These are phyloP conservation scores for Natrix natrix DNA, from an alignment of 2,797 vertebrate genomes.

Conservation along the genomic window DNA sequence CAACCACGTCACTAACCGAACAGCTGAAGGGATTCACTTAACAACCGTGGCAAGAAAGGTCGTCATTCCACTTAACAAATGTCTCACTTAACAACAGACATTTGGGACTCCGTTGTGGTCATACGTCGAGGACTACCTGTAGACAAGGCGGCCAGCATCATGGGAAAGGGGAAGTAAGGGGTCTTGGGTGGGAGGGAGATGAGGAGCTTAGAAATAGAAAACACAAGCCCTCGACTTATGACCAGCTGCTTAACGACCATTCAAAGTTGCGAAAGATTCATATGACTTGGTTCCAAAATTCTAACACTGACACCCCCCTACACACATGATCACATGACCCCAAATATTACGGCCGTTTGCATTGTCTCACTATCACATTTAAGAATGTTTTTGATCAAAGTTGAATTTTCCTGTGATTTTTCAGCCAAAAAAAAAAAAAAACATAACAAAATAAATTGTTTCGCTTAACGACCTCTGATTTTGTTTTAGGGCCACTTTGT, in stretches of 20 bases:
- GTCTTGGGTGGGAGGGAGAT: background rate
- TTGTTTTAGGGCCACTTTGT: no score
- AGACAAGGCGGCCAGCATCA: background rate
- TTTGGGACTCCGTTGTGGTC: background rate
- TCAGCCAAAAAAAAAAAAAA: no score
- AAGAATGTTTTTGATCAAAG: background rate
- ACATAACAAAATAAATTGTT: no score
- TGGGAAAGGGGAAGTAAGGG: no score
- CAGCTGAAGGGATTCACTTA: no score
- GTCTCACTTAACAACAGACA: no score
- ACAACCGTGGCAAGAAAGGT: background rate
- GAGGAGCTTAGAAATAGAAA: background rate
- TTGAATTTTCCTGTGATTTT: background rate
- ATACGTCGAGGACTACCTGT: background rate
- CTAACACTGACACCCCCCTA: fast-evolving
- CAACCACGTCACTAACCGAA: background rate
- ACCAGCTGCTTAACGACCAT: background rate
- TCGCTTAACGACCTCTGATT: no score
- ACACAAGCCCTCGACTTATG: background rate
- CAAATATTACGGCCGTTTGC: background rate
- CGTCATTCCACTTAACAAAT: background rate
- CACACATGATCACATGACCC: no score
- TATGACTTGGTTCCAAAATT: background rate
- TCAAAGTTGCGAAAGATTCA: background rate
- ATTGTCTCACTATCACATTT: no score